Evolutionary conservation across 2,113 vertebrate species (phyloP).

Genomic region (Apteryx owenii): DNA sequence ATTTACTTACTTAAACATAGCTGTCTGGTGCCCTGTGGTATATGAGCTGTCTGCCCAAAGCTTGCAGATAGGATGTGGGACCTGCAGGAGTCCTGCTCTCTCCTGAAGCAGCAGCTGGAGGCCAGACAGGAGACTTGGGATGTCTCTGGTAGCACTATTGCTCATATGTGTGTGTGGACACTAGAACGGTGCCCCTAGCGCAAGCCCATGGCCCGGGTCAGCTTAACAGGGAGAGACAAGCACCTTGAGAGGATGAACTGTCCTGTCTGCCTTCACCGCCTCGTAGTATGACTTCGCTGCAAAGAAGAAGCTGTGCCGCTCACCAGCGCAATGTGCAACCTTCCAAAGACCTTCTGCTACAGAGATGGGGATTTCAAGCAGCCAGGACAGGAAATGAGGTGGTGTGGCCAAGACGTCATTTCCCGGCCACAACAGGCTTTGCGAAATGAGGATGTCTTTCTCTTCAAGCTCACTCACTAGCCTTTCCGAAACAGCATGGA

Average conservation of each 20-base stretch:
- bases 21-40: conserved; percentile 15
- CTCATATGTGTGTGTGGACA: background rate
- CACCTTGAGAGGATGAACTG: background rate
- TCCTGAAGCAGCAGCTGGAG: background rate
- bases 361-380: background rate
- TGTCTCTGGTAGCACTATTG: background rate
- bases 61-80: background rate
- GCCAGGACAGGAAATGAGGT: background rate
- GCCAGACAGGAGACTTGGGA: background rate
- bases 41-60: background rate
- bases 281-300: background rate
- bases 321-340: no score
- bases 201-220: background rate
- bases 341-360: background rate
- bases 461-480: background rate
- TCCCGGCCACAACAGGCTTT: background rate
- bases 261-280: background rate
- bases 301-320: background rate
- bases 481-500: background rate
- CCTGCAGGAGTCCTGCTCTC: background rate
- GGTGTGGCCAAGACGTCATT: background rate
- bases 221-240: background rate
- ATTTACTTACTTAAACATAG: background rate
- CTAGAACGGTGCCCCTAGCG: background rate
- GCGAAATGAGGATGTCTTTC: background rate